A percentile compares a stretch with the other conserved stretches of the same genome.
Conservation (phyloP, 2,888 invertebrate species). For the Leptopilina myrica region DNA sequence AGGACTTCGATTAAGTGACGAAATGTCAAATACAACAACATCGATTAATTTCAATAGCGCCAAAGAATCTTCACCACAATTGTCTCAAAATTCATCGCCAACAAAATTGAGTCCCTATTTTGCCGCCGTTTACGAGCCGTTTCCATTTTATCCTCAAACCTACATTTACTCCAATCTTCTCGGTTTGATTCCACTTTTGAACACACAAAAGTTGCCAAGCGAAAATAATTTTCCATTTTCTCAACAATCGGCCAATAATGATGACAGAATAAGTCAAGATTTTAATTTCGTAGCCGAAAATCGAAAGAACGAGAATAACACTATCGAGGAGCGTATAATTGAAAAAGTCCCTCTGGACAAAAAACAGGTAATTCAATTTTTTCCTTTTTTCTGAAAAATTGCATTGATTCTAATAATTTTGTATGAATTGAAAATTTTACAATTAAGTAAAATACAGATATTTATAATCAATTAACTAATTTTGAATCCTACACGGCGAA, state of each 20-base stretch:
- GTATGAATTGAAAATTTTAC: neutral
- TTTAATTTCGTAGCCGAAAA: conserved; percentile 41
- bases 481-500: too few relatives aligned
- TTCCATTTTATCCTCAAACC: conserved; percentile 55
- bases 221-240: neutral
- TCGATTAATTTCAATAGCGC: conserved; percentile 30
- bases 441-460: too few relatives aligned
- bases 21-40: conserved; percentile 51
- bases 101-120: conserved; percentile 59
- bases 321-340: conserved; percentile 48
- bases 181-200: conserved; percentile 50
- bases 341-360: conserved; percentile 12
- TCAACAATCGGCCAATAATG: neutral
- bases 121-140: conserved; percentile 66
- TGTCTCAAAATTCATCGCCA: conserved; percentile 52
- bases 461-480: too few relatives aligned
- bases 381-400: neutral
- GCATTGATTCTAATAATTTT: neutral
- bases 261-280: conserved; percentile 41
- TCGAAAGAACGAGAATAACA: conserved; percentile 48
- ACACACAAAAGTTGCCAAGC: neutral
- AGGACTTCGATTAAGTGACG: conserved; percentile 62
- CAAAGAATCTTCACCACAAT: conserved; percentile 20
- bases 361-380: conserved; percentile 2
- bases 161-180: conserved; percentile 53